Conservation (phyloP, 2,797 vertebrate species). For the Fundulus diaphanus region DNA sequence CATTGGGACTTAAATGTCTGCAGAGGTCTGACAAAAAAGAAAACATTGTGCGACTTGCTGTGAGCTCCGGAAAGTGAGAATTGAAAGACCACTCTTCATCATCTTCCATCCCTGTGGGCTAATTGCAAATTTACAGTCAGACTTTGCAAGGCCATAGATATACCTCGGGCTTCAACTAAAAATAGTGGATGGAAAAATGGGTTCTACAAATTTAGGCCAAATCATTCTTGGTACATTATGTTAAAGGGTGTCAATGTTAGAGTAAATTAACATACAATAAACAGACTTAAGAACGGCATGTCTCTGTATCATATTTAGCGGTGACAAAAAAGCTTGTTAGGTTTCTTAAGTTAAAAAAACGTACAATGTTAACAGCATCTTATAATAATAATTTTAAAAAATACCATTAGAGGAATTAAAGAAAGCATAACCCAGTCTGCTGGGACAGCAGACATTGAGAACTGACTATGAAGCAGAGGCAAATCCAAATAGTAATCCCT, state of each 20-base stretch:
- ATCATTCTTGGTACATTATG: conserved; percentile 7
- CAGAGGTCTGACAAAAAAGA: conserved; percentile 15
- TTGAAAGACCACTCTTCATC: conserved; percentile 21
- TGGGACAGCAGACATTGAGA: conserved; percentile 57
- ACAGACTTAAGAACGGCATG: too few species aligned
- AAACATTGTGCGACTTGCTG: not conserved
- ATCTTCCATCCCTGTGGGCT: conserved; percentile 17
- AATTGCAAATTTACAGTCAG: conserved; percentile 30
- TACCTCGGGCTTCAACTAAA: conserved; percentile 34
- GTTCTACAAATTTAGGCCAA: conserved; percentile 22
- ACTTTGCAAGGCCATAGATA: conserved; percentile 30
- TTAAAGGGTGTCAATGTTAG: not conserved
- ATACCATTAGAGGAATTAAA: conserved; percentile 20
- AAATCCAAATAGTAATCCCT: conserved; percentile 80
- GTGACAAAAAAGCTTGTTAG: not conserved
- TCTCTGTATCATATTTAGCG: not conserved
- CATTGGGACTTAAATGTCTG: not conserved
- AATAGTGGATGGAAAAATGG: conserved; percentile 14
- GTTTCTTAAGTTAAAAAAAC: not conserved
- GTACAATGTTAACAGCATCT: not conserved
- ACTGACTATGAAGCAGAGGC: conserved; percentile 61
- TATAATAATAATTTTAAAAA: not conserved
- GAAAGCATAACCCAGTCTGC: conserved; percentile 28
- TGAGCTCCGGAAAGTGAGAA: conserved; percentile 13
- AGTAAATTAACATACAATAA: not conserved